Percentiles rank a stretch among this genome's conserved stretches.
These are phyloP conservation scores for Cosmopolites sordidus DNA, from an alignment of 2,888 invertebrate species.

Conservation along the genomic window DNA sequence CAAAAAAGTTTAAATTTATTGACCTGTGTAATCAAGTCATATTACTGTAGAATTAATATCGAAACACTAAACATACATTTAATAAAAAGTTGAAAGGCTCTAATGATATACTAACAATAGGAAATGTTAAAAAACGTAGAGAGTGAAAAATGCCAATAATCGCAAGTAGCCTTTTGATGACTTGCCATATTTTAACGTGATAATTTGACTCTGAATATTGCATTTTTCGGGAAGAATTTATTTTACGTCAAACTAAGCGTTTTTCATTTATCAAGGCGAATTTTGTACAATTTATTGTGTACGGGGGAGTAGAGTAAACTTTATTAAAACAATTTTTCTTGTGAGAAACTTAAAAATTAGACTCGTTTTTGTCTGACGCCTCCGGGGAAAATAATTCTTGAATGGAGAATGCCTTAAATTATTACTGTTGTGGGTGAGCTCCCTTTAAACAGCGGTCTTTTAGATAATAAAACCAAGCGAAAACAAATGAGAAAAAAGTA, in stretches of 20 bases:
- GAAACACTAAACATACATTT: too few species aligned
- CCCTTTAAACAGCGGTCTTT: background rate
- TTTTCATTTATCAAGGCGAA: slow-evolving; percentile 14
- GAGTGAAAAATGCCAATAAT: slow-evolving; percentile 10
- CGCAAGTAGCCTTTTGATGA: slow-evolving; percentile 9
- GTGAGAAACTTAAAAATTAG: slow-evolving; percentile 19
- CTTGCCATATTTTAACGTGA: slow-evolving; percentile 15
- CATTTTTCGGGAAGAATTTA: slow-evolving; percentile 12
- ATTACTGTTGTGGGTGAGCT: background rate
- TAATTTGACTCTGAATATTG: slow-evolving; percentile 8
- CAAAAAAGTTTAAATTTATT: too few species aligned
- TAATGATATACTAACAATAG: background rate
- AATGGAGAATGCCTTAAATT: background rate
- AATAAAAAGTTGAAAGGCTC: too few species aligned
- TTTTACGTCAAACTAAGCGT: slow-evolving; percentile 11
- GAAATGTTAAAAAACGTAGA: background rate
- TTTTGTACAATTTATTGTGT: slow-evolving; percentile 21
- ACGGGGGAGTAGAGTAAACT: slow-evolving; percentile 17
- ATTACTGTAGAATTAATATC: too few species aligned
- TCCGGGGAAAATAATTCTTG: slow-evolving; percentile 14
- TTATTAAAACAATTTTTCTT: slow-evolving; percentile 27
- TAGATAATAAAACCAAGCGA: background rate
- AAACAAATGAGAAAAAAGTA: too few species aligned
- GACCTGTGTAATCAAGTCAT: too few species aligned
- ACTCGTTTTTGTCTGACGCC: slow-evolving; percentile 21